phyloP scores from a whole-genome alignment of 2,113 vertebrate genomes.

The Serinus canaria region DNA sequence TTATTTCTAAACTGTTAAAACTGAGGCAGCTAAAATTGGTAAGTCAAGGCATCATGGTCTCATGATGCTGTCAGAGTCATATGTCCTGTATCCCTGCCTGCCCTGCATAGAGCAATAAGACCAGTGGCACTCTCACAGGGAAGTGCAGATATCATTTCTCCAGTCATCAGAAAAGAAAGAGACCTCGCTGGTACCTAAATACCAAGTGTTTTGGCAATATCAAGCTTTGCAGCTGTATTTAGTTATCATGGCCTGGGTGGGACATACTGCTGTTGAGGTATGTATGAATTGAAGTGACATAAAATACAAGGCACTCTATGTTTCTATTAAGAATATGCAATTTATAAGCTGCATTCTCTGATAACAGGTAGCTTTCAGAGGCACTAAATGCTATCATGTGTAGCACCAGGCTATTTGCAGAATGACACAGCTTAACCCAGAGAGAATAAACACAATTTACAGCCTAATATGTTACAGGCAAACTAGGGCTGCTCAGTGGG shows the following conservation, averaged over 20 bases:
- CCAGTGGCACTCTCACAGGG: background rate
- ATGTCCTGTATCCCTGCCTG: background rate
- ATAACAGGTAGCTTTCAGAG: constrained; percentile 4
- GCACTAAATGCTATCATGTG: background rate
- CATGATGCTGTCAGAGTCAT: background rate
- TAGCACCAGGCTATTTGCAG: background rate
- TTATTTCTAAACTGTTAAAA: background rate
- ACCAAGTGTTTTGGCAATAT: constrained; percentile 17
- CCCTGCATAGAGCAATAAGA: constrained; percentile 27
- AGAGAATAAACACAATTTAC: background rate
- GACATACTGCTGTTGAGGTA: background rate
- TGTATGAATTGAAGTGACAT: constrained; percentile 36
- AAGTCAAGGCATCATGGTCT: background rate
- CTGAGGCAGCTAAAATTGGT: background rate
- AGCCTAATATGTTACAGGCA: background rate
- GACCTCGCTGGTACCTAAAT: constrained; percentile 21
- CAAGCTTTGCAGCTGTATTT: constrained; percentile 56
- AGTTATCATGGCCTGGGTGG: constrained; percentile 15
- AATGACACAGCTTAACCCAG: background rate
- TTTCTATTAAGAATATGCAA: background rate
- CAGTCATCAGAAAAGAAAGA: constrained; percentile 40
- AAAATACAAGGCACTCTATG: background rate
- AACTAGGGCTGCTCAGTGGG: background rate
- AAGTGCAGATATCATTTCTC: constrained; percentile 43
- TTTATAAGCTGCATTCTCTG: background rate